phyloP scores from a whole-genome alignment of 2,888 invertebrate species.

The Euphydryas editha region DNA sequence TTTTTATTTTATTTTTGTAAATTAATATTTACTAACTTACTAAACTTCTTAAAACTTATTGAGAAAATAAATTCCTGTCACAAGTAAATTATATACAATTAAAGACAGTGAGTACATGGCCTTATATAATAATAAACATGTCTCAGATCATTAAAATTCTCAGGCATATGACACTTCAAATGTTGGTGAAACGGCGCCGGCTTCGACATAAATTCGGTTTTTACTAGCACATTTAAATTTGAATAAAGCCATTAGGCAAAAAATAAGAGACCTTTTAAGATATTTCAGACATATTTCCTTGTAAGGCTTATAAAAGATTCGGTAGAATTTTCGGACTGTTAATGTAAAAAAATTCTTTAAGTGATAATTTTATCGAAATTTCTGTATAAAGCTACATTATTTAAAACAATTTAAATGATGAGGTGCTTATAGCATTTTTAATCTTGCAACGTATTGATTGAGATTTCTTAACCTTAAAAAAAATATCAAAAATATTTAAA shows the following conservation, averaged over 20 bases:
- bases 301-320: not conserved
- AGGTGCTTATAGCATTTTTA: not conserved
- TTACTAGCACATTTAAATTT: constrained; percentile 56
- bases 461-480: too few relatives aligned
- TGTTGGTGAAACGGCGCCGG: constrained; percentile 52
- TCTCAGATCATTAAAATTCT: constrained; percentile 38
- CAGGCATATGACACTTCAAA: constrained; percentile 41
- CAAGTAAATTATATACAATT: not conserved
- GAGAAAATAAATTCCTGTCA: not conserved
- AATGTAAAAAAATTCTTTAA: not conserved
- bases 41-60: not conserved
- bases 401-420: not conserved
- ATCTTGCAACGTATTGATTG: too few relatives aligned
- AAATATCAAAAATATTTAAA: too few relatives aligned
- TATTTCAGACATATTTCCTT: not conserved
- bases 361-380: not conserved
- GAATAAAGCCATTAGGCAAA: constrained; percentile 53
- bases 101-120: constrained; percentile 17
- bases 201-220: constrained; percentile 53
- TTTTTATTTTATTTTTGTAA: too few relatives aligned
- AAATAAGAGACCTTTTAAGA: constrained; percentile 38
- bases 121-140: constrained; percentile 20
- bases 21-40: too few relatives aligned
- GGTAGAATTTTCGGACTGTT: not conserved
- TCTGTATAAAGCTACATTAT: not conserved